Evolutionary conservation across 2,888 invertebrate genomes (phyloP), one percentile per base, ranked within the genome.

Genomic region (Horisme vitalbata): DNA sequence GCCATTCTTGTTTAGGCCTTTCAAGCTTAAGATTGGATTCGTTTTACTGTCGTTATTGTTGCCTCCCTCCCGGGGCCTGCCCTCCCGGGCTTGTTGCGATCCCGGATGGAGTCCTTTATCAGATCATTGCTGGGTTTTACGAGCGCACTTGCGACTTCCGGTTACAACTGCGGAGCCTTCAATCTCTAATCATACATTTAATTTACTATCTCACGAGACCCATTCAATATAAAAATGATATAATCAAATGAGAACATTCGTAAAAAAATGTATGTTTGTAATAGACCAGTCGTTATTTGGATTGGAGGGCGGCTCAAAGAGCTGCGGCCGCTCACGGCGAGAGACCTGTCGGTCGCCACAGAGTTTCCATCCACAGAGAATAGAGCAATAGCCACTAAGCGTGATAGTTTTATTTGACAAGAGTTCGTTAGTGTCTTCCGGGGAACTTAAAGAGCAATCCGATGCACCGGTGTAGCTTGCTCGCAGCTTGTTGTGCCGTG

Each of bases 1-100:
- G 31, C 35, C 38, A 13, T 26, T 28, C 27, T 46, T 36, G 28
- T 43, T 37, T 30, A 33, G 15, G 27, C 18, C 30, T 12, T 28
- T 21, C 23, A 35, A 14, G 44, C 27, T 26, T 7, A 7, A 28
- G 44, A 44, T 49, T 32, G 39, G 27, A 39, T 32, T 24, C 23
- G 31, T 31, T 44, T 35, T 21, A 32, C 9, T 32, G 32, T 27
- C 28, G 41, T 36, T 35, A 41, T 41, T 24, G 33, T 41, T 30
- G 20, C 5, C n/a, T 13, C 24, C 14, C 12, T 9, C n/a, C 1
- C 18, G 13, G 12, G 11, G 18, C 18, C 5, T 3, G 13, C 4
- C n/a, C n/a, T n/a, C n/a, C n/a, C n/a, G 21, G 10, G 11, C 10
- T 14, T 9, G 10, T 8, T 14, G 4, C 1, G 11, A 20, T 9